Evolutionary conservation across 2,888 invertebrate species (phyloP), one percentile per base, ranked within the genome.

Genomic region (Orthonevra nobilis): DNA sequence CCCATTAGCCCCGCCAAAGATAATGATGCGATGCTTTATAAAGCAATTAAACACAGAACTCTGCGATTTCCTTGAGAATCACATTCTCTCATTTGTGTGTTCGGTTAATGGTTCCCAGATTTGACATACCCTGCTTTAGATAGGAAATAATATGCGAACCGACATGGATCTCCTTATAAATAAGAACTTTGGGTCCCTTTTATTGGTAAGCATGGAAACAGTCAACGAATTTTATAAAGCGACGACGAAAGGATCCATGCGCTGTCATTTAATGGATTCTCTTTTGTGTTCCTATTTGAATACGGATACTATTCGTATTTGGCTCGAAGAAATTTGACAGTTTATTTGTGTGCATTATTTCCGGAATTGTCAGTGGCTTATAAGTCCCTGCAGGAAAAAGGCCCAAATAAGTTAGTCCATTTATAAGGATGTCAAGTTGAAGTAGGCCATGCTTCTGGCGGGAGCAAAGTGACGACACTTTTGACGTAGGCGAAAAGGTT

Each of bases 11-110:
- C 10, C 17, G 30, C 32, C 40, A 46, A n/a, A 44, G 66, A 60
- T 73, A 66, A 50, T 73, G 58, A 60, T 44, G 58, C 28, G 73
- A 58, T 42, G 58, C 73, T 74, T 66, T 68, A 32, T 61, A 54
- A 68, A 74, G 74, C 74, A 68, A 74, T 74, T 74, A 74, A 68
- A 46, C 56, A 48, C 56, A 44, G 48, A 10, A 32, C 64, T 64
- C 56, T 44, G 60, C 23, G 52, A 52, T 68, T 68, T 74, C 32
- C 46, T 68, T 46, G 60, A 46, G 44, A 61, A 30, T 40, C 66
- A 52, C 60, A 68, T 54, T 46, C 30, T 52, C 23, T 20, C 30
- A 48, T 60, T 54, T 32, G 42, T 61, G 52, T 74, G 73, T 74
- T 60, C 30, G 36, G 58, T 60, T 60, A 61, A 74, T 60, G 52